Conservation (phyloP, 92 coral and sea anemone genomes). For the Actinernus sp. region DNA sequence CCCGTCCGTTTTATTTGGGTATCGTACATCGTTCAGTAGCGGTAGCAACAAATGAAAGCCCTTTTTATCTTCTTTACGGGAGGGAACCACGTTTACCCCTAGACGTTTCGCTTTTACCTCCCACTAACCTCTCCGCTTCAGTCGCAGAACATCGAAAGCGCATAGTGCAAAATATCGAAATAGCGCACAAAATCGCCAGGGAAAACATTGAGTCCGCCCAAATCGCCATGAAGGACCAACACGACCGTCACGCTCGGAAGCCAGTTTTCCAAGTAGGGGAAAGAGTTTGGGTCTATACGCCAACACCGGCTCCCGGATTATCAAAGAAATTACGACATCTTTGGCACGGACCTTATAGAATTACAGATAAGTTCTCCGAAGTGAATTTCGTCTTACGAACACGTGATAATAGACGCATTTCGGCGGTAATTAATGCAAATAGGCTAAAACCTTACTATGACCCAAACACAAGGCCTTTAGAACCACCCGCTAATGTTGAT, state of each 20-base stretch:
- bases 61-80: constrained; percentile 33
- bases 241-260: constrained; percentile 6
- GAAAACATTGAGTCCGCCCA: constrained; percentile 49
- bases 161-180: constrained; percentile 38
- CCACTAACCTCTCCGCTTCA: not conserved
- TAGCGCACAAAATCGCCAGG: constrained; percentile 31
- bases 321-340: constrained; percentile 31
- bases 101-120: constrained; percentile 19
- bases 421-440: constrained; percentile 51
- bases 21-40: constrained; percentile 26
- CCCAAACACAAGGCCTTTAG: constrained; percentile 49
- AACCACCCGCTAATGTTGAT: constrained; percentile 15
- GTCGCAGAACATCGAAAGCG: constrained; percentile 23
- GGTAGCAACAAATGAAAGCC: constrained; percentile 12
- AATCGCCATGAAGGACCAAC: constrained; percentile 33
- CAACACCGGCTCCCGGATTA: constrained; percentile 16
- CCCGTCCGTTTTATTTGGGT: constrained; percentile 13
- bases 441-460: constrained; percentile 52
- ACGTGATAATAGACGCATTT: constrained; percentile 49
- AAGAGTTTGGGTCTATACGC: constrained; percentile 66
- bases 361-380: constrained; percentile 18
- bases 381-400: constrained; percentile 41
- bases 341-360: constrained; percentile 56
- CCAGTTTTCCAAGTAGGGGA: constrained; percentile 44
- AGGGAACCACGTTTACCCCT: constrained; percentile 47